Conservation (phyloP, 2,113 vertebrate genomes). For the Cinclus mexicanus region DNA sequence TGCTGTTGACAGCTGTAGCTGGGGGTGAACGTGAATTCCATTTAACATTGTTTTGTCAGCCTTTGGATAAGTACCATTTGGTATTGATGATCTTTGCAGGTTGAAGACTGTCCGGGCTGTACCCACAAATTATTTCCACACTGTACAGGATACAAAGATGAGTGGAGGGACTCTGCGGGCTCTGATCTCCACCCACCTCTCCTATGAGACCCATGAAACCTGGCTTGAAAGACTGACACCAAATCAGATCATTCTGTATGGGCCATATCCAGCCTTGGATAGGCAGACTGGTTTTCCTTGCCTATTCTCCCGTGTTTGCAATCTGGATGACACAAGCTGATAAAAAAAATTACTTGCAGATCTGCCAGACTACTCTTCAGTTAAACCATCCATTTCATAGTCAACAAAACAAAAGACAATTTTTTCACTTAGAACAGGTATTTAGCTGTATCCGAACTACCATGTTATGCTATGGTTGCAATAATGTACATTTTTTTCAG, state of each 20-base stretch:
- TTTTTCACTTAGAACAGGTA: not conserved
- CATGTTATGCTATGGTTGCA: not conserved
- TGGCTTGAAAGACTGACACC: rapidly evolving
- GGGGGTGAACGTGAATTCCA: rapidly evolving
- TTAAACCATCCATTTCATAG: not conserved
- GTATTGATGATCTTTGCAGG: not conserved
- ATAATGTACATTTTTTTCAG: not conserved
- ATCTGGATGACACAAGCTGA: not conserved
- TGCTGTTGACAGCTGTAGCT: not conserved
- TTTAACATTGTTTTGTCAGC: not conserved
- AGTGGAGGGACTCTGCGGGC: not conserved
- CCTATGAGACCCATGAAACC: not conserved
- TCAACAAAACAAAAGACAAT: not conserved
- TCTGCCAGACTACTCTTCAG: not conserved
- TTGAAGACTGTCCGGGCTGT: not conserved
- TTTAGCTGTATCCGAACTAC: not conserved
- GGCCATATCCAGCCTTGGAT: not conserved
- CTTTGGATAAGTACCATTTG: not conserved
- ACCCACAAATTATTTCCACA: not conserved
- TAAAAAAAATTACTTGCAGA: not conserved
- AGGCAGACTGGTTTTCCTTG: not conserved
- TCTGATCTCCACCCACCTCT: not conserved
- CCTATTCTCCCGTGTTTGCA: not conserved
- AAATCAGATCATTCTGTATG: not conserved
- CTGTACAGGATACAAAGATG: not conserved